A percentile compares a stretch with the other conserved stretches of the same genome.
Conservation (phyloP, 1,140 invertebrate genomes). For the Eurosta solidaginis region DNA sequence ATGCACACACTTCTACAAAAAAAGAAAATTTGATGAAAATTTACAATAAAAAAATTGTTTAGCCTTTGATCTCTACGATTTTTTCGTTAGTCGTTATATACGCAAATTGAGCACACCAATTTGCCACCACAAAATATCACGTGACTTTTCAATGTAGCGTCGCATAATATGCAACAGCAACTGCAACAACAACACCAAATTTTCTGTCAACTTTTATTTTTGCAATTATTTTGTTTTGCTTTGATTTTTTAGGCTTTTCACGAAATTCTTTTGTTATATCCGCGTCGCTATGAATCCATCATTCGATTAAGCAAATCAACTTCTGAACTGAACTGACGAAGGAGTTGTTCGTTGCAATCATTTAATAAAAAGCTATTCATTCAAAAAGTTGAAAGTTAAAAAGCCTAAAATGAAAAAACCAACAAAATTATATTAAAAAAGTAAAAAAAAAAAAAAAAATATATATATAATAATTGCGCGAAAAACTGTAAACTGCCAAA, state of each 20-base stretch:
- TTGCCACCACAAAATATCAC: neutral
- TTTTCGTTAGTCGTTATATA: neutral
- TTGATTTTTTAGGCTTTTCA: neutral
- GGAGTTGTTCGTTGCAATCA: neutral
- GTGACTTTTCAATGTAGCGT: neutral
- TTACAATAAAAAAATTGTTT: neutral
- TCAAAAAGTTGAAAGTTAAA: slow-evolving; percentile 1
- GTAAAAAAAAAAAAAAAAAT: neutral
- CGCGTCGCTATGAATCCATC: slow-evolving; percentile 12
- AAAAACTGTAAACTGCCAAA: slow-evolving; percentile 25
- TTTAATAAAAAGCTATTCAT: neutral
- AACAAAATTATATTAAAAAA: neutral
- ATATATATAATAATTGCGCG: too few species aligned
- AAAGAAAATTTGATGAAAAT: too few species aligned
- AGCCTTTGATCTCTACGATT: neutral
- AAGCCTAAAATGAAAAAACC: neutral
- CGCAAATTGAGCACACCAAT: neutral
- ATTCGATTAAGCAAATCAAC: slow-evolving; percentile 27
- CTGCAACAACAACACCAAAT: neutral
- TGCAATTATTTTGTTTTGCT: neutral
- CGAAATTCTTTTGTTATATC: slow-evolving; percentile 11
- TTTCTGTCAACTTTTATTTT: neutral
- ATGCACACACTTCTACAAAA: neutral
- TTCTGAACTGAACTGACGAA: neutral
- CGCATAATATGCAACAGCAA: too few species aligned